Percentiles rank a stretch among this genome's conserved stretches.
Evolutionary conservation across 2,888 invertebrate species (phyloP).

Genomic region (Machimus atricapillus): DNA sequence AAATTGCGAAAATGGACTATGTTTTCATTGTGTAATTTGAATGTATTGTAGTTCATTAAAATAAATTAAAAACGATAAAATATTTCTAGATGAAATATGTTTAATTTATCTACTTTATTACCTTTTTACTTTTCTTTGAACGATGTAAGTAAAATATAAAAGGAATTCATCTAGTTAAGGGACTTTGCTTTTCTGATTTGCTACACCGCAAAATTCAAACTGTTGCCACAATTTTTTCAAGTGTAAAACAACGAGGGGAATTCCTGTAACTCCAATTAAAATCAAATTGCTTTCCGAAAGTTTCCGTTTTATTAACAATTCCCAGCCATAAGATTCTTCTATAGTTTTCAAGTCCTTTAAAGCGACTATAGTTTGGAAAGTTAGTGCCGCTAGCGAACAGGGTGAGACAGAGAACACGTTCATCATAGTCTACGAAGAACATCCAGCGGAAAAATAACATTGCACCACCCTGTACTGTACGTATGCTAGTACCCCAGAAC

Average conservation of each 20-base stretch:
- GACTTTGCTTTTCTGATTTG: not conserved
- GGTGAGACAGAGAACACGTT: not conserved
- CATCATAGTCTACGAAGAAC: not conserved
- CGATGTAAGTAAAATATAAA: not conserved
- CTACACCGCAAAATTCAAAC: not conserved
- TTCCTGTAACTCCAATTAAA: not conserved
- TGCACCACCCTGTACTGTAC: not conserved
- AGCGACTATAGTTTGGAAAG: not conserved
- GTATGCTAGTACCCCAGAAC: not conserved
- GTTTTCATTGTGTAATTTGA: too few species aligned
- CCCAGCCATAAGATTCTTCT: not conserved
- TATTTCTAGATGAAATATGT: too few species aligned
- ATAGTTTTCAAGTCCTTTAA: not conserved
- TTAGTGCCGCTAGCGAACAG: not conserved
- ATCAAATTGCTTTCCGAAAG: not conserved
- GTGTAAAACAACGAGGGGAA: not conserved
- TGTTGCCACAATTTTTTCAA: not conserved
- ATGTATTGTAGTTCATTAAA: too few species aligned
- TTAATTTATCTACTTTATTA: too few species aligned
- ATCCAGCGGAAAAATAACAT: not conserved
- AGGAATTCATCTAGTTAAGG: not conserved
- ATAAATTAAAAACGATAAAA: too few species aligned
- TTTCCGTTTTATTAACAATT: not conserved
- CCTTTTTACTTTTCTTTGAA: not conserved
- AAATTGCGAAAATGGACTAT: too few species aligned